phyloP scores from a whole-genome alignment of 2,888 invertebrate genomes.

The Caenorhabditis doughertyi region DNA sequence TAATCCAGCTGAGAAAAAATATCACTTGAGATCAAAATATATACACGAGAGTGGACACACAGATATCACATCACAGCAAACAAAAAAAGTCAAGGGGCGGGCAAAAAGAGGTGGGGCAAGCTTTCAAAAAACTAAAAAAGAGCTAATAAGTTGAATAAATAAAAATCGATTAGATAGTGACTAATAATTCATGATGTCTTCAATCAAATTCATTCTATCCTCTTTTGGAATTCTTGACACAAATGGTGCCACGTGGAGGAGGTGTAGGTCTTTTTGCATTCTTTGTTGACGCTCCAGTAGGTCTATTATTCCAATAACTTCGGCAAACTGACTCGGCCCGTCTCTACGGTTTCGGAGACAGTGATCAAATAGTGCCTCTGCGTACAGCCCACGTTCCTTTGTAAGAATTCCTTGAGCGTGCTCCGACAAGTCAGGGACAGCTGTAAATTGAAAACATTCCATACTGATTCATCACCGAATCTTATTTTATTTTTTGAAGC shows the following conservation, averaged over 20 bases:
- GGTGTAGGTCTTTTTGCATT: slow-evolving; percentile 52
- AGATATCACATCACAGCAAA: not conserved
- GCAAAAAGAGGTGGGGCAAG: not conserved
- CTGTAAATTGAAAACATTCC: slow-evolving; percentile 29
- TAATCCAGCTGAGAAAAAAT: not conserved
- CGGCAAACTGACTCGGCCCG: slow-evolving; percentile 49
- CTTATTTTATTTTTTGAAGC: no score
- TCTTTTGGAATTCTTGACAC: slow-evolving; percentile 27
- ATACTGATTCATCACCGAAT: no score
- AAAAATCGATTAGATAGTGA: not conserved
- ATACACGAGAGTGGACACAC: not conserved
- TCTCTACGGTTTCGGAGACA: slow-evolving; percentile 40
- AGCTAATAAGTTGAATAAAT: not conserved
- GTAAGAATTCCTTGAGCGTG: slow-evolving; percentile 33
- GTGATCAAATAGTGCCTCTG: slow-evolving; percentile 50
- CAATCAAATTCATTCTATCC: slow-evolving; percentile 31
- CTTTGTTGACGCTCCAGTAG: slow-evolving; percentile 48
- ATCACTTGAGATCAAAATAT: slow-evolving; percentile 9
- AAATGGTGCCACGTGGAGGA: slow-evolving; percentile 49
- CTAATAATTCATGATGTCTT: slow-evolving; percentile 46
- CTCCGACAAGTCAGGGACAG: slow-evolving; percentile 33
- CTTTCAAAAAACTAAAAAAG: not conserved
- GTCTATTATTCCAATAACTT: slow-evolving; percentile 48
- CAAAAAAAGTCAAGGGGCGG: not conserved
- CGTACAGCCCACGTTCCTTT: slow-evolving; percentile 27